phyloP scores from a whole-genome alignment of 2,888 invertebrate species.

The Macrophya alboannulata region DNA sequence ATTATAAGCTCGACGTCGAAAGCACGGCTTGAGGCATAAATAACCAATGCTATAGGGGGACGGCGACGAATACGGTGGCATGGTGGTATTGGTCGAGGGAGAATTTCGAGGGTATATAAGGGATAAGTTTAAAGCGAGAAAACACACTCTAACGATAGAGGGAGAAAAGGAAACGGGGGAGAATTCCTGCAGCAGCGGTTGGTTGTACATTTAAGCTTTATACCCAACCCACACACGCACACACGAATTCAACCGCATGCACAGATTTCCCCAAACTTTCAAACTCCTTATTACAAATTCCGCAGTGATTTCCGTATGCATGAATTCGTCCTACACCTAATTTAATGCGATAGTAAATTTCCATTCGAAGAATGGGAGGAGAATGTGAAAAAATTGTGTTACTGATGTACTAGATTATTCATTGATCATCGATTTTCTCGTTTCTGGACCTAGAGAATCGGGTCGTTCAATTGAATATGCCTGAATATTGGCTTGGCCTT shows the following conservation, averaged over 20 bases:
- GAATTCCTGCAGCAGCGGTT: slow-evolving; percentile 45
- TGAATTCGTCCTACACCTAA: not conserved
- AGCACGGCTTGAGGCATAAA: slow-evolving; percentile 41
- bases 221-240: not conserved
- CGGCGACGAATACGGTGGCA: slow-evolving; percentile 2
- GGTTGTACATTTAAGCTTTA: slow-evolving; percentile 4
- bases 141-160: slow-evolving; percentile 23
- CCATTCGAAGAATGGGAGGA: not conserved
- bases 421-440: not conserved
- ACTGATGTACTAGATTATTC: not conserved
- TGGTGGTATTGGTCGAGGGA: slow-evolving; percentile 4
- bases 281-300: slow-evolving; percentile 17
- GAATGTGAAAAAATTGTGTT: not conserved
- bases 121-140: slow-evolving; percentile 19
- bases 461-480: not conserved
- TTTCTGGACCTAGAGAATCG: not conserved
- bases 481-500: not conserved
- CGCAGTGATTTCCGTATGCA: not conserved
- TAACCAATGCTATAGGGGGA: slow-evolving; percentile 18
- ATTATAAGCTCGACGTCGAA: slow-evolving; percentile 25
- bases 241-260: not conserved
- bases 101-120: slow-evolving; percentile 16
- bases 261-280: slow-evolving; percentile 28
- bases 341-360: not conserved
- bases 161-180: slow-evolving; percentile 53